Percentiles rank a stretch among this genome's conserved stretches.
phyloP scores from a whole-genome alignment of 1,140 invertebrate species.

The Coboldia fuscipes region DNA sequence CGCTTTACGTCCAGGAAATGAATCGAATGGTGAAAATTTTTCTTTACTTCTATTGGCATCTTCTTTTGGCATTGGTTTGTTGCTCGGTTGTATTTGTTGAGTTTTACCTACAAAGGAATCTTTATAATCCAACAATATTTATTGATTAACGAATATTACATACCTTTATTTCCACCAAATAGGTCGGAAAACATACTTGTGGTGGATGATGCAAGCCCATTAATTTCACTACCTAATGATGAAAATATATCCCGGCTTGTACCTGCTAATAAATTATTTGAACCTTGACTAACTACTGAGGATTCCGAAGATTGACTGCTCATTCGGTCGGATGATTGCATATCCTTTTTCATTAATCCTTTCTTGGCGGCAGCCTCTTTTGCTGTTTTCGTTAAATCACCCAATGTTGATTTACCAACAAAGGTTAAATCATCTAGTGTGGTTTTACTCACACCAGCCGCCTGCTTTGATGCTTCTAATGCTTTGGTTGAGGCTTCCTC shows the following conservation, averaged over 20 bases:
- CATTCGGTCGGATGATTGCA: slow-evolving; percentile 5
- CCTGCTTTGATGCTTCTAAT: slow-evolving; percentile 66
- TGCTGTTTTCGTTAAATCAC: slow-evolving; percentile 76
- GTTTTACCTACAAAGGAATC: slow-evolving; percentile 7
- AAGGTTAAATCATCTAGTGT: slow-evolving; percentile 72
- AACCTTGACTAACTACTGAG: slow-evolving; percentile 22
- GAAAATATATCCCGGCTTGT: slow-evolving; percentile 69
- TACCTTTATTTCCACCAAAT: slow-evolving; percentile 49
- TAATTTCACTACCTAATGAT: slow-evolving; percentile 71
- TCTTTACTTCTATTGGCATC: slow-evolving; percentile 24
- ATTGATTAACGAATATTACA: slow-evolving; percentile 6
- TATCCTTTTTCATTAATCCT: slow-evolving; percentile 44
- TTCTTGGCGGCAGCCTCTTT: slow-evolving; percentile 72
- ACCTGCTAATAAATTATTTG: slow-evolving; percentile 20
- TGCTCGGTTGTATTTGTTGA: slow-evolving; percentile 7
- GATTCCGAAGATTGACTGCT: slow-evolving; percentile 11
- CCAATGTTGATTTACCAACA: slow-evolving; percentile 65
- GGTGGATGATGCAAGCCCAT: slow-evolving; percentile 74
- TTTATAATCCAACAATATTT: neutral
- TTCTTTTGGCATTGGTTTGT: slow-evolving; percentile 11
- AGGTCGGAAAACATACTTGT: slow-evolving; percentile 80
- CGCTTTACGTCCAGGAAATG: slow-evolving; percentile 62
- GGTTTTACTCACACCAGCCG: slow-evolving; percentile 68
- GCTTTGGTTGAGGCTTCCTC: slow-evolving; percentile 71
- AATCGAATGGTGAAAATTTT: slow-evolving; percentile 42